Evolutionary conservation across 2,113 vertebrate genomes (phyloP), one percentile per base, ranked within the genome.

Genomic region (Cyphomyrus discorhynchus): DNA sequence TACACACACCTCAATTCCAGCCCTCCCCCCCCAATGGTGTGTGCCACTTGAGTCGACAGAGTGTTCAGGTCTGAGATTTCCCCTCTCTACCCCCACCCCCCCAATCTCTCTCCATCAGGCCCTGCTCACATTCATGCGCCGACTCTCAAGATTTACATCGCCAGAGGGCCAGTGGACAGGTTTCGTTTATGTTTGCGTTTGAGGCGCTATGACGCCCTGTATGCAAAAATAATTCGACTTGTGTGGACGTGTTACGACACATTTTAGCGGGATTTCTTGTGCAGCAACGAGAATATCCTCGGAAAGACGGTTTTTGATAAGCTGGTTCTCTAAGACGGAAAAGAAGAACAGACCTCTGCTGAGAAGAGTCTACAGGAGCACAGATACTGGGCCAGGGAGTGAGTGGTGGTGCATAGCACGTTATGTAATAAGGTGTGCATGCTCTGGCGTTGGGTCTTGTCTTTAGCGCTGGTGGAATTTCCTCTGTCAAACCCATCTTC

Each of bases 401-500:
- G 10, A 77, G 3, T 24, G 49, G 74, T 0, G 42, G 5, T 46
- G 31, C 46, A 5, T 53, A 1, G 8, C 52, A 13, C 3, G 39
- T 88, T 62, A 62, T 66, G 86, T 62, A 58, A 62, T 4, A 31
- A 31, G 39, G 80, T 82, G 19, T 24, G 21, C 13, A 13, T 35
- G 47, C 35, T 35, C 27, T 19, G 62, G 62, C 1, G 5, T 74
- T 45, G 42, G 19, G 13, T 66, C 58, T 6, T 88, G 56, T 35
- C 52, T 47, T 11, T 21, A 27, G 87, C 42, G 2, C n/a, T 24
- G 39, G 13, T 17, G 13, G 35, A n/a, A 47, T 70, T 11, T 11
- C 31, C 21, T 35, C 35, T 17, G 53, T 42, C 17, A 42, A 66
- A 88, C 80, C 90, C 91, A 91, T 90, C 87, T 91, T 52, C 87